A percentile compares a stretch with the other conserved stretches of the same genome.
phyloP scores from a whole-genome alignment of 2,797 vertebrate genomes.

The Semaprochilodus insignis region DNA sequence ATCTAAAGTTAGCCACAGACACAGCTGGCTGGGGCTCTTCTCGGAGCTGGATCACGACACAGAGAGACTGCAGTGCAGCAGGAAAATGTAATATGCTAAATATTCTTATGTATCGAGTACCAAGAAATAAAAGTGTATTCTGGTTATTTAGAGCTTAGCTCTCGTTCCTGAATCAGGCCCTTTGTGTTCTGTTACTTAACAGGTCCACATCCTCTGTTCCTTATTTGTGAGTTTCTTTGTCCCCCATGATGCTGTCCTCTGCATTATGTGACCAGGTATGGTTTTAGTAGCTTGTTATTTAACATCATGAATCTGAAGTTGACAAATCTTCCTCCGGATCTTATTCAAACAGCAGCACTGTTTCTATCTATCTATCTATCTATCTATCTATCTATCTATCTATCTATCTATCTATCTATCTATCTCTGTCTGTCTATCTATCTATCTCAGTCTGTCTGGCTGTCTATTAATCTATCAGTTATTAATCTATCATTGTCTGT shows the following conservation, averaged over 20 bases:
- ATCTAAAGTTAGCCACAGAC: conserved; percentile 13
- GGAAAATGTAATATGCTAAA: neutral
- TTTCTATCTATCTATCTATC: neutral
- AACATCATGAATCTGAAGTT: neutral
- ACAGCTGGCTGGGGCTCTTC: neutral
- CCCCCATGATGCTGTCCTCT: conserved; percentile 1
- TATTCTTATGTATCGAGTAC: too few species aligned
- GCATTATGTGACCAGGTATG: neutral
- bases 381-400: neutral
- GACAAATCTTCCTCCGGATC: neutral
- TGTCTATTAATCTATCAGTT: too few species aligned
- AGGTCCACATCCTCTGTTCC: neutral
- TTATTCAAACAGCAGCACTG: neutral
- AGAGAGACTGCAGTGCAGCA: neutral
- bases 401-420: too few species aligned
- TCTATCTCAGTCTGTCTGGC: too few species aligned
- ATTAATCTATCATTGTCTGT: too few species aligned
- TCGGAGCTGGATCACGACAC: neutral
- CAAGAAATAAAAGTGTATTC: neutral
- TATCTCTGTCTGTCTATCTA: too few species aligned
- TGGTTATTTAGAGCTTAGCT: neutral
- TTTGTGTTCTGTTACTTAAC: conserved; percentile 15
- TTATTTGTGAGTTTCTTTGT: neutral
- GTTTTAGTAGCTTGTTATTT: conserved; percentile 12
- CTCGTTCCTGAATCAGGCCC: neutral